Evolutionary conservation across 2,888 invertebrate species (phyloP), one percentile per base, ranked within the genome.

Genomic region (Chrysotoxum bicinctum): DNA sequence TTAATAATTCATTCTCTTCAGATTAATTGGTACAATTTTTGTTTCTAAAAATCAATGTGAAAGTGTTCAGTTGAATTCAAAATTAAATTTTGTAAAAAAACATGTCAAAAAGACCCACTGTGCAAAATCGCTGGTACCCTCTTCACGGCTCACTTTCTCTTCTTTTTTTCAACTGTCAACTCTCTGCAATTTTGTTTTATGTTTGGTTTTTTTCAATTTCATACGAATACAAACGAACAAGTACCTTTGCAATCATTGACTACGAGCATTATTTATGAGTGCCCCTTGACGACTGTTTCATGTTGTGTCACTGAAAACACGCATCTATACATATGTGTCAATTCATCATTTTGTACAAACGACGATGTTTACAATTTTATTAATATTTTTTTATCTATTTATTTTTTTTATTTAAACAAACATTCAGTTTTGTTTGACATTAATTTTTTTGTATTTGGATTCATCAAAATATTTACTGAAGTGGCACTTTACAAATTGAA

Each of bases 141-240:
- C 60, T 77, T 73, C 16, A 30, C 30, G 8, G 19, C 5, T 14
- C 16, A 12, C 12, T 0, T 10, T 10, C 26, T 26, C 3, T 16
- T 14, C 9, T n/a, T 21, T 40, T 8, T 23, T 1, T 40, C 37
- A 37, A 77, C 58, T 50, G 14, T 26, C 50, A 23, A 58, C 52
- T 43, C 26, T 23, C 23, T 45, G 9, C 8, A 2, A 19, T 35
- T 21, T 16, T 68, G 40, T 78, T 78, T 30, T n/a, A 64, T 69
- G 69, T 78, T 83, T 73, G 60, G n/a, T n/a, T n/a, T n/a, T n/a
- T n/a, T n/a, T n/a, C n/a, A 83, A 78, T 72, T 77, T n/a, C 45
- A 82, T n/a, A n/a, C n/a, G n/a, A n/a, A n/a, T n/a, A n/a, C n/a
- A n/a, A n/a, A 26, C 5, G 26, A 3, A 26, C 26, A 2, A 6